These are phyloP conservation scores for Lacerta agilis DNA, from an alignment of 2,797 vertebrate species.

Conservation along the genomic window DNA sequence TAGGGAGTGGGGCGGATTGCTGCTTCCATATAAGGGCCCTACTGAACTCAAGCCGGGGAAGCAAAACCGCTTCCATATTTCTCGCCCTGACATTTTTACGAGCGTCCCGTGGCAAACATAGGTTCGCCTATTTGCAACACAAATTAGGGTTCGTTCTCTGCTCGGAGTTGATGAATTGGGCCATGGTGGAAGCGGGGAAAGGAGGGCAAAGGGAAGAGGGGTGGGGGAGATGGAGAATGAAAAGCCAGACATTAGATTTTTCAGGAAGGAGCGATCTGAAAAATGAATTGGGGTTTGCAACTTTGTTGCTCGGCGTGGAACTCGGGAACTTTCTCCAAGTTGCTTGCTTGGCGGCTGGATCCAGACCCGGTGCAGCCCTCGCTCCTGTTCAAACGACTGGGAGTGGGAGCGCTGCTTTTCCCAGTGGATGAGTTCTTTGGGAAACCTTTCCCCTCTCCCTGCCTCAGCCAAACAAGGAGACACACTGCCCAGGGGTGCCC, in stretches of 20 bases:
- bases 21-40: conserved; percentile 2
- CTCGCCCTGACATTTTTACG: conserved; percentile 11
- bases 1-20: not conserved
- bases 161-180: not conserved
- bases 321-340: not conserved
- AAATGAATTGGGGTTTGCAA: not conserved
- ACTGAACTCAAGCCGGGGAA: not conserved
- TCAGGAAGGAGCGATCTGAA: not conserved
- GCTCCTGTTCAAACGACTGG: not conserved
- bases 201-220: not conserved
- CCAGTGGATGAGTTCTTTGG: not conserved
- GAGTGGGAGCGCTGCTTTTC: too few species aligned
- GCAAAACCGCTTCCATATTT: conserved; percentile 2
- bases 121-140: conserved; percentile 27
- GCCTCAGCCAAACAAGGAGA: not conserved
- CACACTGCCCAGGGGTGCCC: not conserved
- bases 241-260: not conserved
- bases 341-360: not conserved
- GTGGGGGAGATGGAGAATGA: too few species aligned
- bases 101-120: conserved; percentile 21
- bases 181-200: not conserved
- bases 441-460: not conserved
- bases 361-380: too few species aligned
- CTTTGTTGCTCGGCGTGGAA: not conserved
- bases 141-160: conserved; percentile 5